phyloP scores from a whole-genome alignment of 2,797 vertebrate genomes.

The Ctenopoma kingsleyae region DNA sequence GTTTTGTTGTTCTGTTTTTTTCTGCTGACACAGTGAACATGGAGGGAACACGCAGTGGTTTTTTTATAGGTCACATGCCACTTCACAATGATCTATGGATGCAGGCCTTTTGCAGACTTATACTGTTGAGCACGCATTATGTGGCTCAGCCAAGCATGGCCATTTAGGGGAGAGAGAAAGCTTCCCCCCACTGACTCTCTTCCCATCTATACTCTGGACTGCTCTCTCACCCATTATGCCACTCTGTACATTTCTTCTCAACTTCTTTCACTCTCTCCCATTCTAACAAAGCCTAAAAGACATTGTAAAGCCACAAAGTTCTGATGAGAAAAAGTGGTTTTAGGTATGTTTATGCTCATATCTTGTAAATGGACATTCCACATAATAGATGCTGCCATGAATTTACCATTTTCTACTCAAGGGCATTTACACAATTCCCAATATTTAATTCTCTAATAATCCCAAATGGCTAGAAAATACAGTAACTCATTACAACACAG shows the following conservation, averaged over 20 bases:
- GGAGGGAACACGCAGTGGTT: conserved; percentile 56
- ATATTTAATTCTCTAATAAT: neutral
- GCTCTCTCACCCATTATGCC: conserved; percentile 35
- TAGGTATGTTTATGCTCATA: too few species aligned
- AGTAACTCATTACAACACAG: neutral
- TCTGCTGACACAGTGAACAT: conserved; percentile 82
- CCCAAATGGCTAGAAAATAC: neutral
- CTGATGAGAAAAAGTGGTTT: too few species aligned
- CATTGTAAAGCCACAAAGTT: conserved; percentile 31
- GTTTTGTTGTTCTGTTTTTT: conserved; percentile 78
- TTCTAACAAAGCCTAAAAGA: conserved; percentile 57
- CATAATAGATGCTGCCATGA: conserved; percentile 4
- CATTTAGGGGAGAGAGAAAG: conserved; percentile 56
- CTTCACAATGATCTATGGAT: conserved; percentile 84
- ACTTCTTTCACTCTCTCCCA: conserved; percentile 19
- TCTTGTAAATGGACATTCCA: conserved; percentile 21
- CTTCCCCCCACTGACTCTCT: conserved; percentile 20
- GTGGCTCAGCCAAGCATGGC: conserved; percentile 71
- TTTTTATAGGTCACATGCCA: conserved; percentile 86
- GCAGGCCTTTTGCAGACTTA: conserved; percentile 73
- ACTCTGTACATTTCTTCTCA: conserved; percentile 24
- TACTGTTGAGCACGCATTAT: conserved; percentile 83
- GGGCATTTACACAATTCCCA: neutral
- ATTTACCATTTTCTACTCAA: neutral
- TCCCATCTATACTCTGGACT: conserved; percentile 39